A percentile compares a stretch with the other conserved stretches of the same genome.
Evolutionary conservation across 2,113 vertebrate genomes (phyloP).

Genomic region (Hemiscyllium ocellatum): DNA sequence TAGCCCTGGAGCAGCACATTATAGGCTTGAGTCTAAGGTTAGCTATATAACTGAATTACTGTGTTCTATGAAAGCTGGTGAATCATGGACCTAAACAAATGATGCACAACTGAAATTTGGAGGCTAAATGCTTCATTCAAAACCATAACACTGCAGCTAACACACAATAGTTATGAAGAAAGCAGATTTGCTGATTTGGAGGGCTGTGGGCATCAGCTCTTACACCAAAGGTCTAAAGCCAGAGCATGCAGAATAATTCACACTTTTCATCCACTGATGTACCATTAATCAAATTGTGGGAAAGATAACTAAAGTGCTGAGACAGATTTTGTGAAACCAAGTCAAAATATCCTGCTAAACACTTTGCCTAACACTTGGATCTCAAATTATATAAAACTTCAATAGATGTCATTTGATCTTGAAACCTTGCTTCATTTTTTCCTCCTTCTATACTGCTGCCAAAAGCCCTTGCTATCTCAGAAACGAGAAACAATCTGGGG

Average conservation of each 20-base stretch:
- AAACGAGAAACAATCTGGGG: not conserved
- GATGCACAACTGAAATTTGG: too few species aligned
- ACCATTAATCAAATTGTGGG: not conserved
- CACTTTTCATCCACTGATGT: not conserved
- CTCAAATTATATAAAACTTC: not conserved
- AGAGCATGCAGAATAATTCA: not conserved
- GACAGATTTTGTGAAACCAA: not conserved
- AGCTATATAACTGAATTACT: not conserved
- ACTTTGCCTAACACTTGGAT: not conserved
- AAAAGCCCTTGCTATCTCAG: not conserved
- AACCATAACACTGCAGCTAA: not conserved
- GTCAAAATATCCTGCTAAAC: not conserved
- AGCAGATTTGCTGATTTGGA: not conserved
- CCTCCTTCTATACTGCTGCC: too few species aligned
- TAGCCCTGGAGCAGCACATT: not conserved
- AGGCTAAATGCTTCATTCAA: not conserved
- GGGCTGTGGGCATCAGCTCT: not conserved
- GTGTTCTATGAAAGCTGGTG: not conserved
- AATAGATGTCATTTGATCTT: not conserved
- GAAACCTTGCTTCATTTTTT: not conserved
- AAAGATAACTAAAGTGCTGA: not conserved
- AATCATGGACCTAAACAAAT: not conserved
- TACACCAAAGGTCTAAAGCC: not conserved
- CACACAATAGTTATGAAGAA: not conserved
- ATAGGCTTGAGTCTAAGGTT: not conserved